Evolutionary conservation across 1,140 invertebrate genomes (phyloP).

Genomic region (Achatina immaculata): DNA sequence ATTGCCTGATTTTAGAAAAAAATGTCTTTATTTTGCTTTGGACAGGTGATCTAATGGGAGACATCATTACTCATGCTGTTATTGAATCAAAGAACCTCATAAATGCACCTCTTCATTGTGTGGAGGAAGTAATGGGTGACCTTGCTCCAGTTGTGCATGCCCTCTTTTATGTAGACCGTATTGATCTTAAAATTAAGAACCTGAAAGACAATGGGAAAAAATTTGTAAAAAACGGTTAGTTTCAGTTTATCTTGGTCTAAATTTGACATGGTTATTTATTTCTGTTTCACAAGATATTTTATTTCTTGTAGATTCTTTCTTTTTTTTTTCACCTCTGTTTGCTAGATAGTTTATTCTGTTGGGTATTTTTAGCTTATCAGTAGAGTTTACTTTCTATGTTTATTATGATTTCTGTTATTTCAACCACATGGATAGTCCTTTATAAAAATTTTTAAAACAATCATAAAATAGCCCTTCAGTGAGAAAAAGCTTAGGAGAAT

Average conservation of each 20-base stretch:
- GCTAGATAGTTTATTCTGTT: not conserved
- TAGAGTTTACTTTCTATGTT: too few relatives aligned
- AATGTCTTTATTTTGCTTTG: too few relatives aligned
- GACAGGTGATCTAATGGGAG: conserved; percentile 49
- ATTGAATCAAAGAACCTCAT: conserved; percentile 35
- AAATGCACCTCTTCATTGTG: conserved; percentile 29
- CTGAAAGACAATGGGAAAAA: conserved; percentile 2
- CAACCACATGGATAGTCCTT: too few relatives aligned
- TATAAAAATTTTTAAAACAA: too few relatives aligned
- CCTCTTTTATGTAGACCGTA: conserved; percentile 27
- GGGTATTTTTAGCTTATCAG: not conserved
- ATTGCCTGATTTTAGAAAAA: too few relatives aligned
- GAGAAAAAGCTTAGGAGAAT: too few relatives aligned
- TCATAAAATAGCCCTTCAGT: too few relatives aligned
- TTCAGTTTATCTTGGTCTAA: not conserved
- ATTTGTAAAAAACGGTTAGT: conserved; percentile 32
- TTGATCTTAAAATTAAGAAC: conserved; percentile 25
- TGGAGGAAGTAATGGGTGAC: conserved; percentile 43
- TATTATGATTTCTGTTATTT: too few relatives aligned
- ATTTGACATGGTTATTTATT: not conserved
- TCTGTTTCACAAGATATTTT: not conserved
- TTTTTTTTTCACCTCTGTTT: too few relatives aligned
- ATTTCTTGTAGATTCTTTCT: not conserved
- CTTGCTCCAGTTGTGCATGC: conserved; percentile 42
- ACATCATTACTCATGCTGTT: conserved; percentile 42